Conservation (phyloP, 2,113 vertebrate species). For the Anolis carolinensis region DNA sequence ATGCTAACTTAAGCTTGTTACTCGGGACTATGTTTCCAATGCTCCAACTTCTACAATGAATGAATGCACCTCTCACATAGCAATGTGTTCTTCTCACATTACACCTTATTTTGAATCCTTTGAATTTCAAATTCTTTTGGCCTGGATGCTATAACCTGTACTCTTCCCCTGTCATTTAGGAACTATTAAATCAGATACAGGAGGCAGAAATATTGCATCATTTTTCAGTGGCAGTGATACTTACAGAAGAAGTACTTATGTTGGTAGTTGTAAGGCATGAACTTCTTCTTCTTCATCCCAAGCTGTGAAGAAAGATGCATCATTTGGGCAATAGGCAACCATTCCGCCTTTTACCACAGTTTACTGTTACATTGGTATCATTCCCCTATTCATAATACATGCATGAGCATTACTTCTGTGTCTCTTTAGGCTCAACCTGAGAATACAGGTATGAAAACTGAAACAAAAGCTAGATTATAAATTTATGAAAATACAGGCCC, state of each 20-base stretch:
- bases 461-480: not conserved
- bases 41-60: not conserved
- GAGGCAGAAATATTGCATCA: not conserved
- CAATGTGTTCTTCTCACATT: not conserved
- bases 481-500: not conserved
- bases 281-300: conserved; percentile 82
- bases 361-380: not conserved
- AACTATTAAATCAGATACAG: not conserved
- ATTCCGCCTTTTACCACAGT: not conserved
- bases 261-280: conserved; percentile 85
- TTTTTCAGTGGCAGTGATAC: conserved; percentile 48
- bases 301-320: conserved; percentile 69
- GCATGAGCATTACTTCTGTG: not conserved
- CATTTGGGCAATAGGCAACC: not conserved
- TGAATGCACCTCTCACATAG: not conserved
- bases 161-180: not conserved
- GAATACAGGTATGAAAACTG: not conserved
- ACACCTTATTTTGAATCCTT: not conserved
- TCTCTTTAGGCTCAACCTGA: not conserved
- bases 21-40: not conserved
- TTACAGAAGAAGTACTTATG: conserved; percentile 84
- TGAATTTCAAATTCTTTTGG: not conserved
- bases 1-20: not conserved
- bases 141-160: not conserved
- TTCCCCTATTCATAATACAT: not conserved